A percentile compares a stretch with the other conserved stretches of the same genome.
Evolutionary conservation across 2,888 invertebrate genomes (phyloP).

Genomic region (Phyllotreta cruciferae): DNA sequence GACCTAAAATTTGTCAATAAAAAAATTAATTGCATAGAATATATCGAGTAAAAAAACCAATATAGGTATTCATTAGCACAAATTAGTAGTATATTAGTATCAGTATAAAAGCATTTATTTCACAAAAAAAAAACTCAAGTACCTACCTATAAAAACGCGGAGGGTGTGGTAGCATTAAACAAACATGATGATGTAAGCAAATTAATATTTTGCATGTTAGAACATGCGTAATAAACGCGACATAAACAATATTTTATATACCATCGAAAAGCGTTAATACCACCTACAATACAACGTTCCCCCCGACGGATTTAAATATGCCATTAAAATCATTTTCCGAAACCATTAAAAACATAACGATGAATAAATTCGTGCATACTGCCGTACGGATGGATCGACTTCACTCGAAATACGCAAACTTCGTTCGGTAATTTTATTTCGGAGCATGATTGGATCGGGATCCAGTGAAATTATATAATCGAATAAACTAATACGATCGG

Average conservation of each 20-base stretch:
- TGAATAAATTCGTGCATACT: slow-evolving; percentile 11
- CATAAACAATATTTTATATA: slow-evolving; percentile 4
- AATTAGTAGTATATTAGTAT: no score
- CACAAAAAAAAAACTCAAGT: no score
- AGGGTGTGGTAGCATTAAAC: no score
- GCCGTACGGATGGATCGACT: background rate
- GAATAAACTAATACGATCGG: slow-evolving; percentile 19
- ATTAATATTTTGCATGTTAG: slow-evolving; percentile 14
- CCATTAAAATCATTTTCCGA: slow-evolving; percentile 18
- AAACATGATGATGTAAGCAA: no score
- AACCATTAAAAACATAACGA: slow-evolving; percentile 12
- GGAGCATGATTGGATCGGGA: slow-evolving; percentile 12
- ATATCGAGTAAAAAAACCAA: no score
- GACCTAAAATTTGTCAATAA: no score
- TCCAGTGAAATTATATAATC: slow-evolving; percentile 17
- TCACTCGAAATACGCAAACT: slow-evolving; percentile 7
- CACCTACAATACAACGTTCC: background rate
- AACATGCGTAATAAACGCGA: background rate
- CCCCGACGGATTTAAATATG: slow-evolving; percentile 3
- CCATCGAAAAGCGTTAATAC: slow-evolving; percentile 3
- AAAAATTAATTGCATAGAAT: no score
- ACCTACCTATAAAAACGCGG: no score
- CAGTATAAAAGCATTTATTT: no score
- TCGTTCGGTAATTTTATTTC: slow-evolving; percentile 7
- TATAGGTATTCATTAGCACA: no score